Conservation (phyloP, 2,888 invertebrate species). For the Drosophila austrosaltans region DNA sequence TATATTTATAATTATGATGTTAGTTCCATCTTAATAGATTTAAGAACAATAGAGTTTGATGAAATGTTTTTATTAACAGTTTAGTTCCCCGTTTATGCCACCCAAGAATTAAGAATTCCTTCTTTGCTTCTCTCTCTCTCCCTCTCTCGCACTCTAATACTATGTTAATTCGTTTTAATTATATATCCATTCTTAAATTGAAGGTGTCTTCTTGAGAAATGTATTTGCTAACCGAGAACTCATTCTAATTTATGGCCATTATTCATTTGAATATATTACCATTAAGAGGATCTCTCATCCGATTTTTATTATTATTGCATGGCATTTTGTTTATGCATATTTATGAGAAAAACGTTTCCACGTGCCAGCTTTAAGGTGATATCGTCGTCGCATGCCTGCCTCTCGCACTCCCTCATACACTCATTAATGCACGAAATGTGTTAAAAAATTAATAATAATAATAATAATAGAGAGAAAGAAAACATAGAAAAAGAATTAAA, state of each 20-base stretch:
- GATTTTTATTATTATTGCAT: constrained; percentile 12
- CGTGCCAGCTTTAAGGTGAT: constrained; percentile 58
- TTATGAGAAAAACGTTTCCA: constrained; percentile 62
- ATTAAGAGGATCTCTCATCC: constrained; percentile 8
- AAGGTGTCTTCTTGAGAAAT: constrained; percentile 43
- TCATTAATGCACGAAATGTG: constrained; percentile 65
- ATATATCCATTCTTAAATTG: constrained; percentile 12
- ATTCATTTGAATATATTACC: constrained; percentile 40
- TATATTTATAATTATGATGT: too few relatives aligned
- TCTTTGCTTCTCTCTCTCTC: neutral
- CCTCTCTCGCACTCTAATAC: neutral
- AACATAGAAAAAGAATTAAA: constrained; percentile 45
- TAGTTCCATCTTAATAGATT: too few relatives aligned
- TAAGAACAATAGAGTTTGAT: too few relatives aligned
- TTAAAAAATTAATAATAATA: constrained; percentile 67
- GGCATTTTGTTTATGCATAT: constrained; percentile 58
- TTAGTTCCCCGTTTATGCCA: neutral
- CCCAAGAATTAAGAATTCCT: neutral
- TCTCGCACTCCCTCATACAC: neutral
- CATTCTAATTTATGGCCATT: constrained; percentile 20
- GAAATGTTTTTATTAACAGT: too few relatives aligned
- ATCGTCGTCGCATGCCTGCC: constrained; percentile 4
- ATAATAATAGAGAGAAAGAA: constrained; percentile 39
- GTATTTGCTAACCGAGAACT: constrained; percentile 27
- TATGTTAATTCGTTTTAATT: constrained; percentile 8